Percentiles rank a stretch among this genome's conserved stretches.
phyloP scores from a whole-genome alignment of 2,797 vertebrate genomes.

The Melanotaenia nigrans region DNA sequence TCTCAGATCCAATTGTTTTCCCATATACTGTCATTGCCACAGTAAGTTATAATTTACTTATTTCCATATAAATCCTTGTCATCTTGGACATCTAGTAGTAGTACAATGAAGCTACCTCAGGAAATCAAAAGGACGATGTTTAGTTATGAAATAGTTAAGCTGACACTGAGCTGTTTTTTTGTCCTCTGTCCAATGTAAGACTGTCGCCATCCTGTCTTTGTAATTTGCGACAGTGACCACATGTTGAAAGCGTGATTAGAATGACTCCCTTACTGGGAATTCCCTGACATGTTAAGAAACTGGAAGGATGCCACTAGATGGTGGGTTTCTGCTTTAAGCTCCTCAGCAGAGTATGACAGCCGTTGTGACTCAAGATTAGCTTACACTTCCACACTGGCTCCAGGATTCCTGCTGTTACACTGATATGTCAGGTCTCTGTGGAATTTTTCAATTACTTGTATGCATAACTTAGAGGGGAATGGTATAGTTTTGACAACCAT shows the following conservation, averaged over 20 bases:
- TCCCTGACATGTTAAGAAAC: slow-evolving; percentile 33
- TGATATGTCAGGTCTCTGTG: slow-evolving; percentile 39
- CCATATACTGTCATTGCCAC: background rate
- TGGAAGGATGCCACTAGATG: slow-evolving; percentile 41
- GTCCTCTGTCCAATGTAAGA: slow-evolving; percentile 13
- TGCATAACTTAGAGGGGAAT: slow-evolving; percentile 2
- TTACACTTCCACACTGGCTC: slow-evolving; percentile 52
- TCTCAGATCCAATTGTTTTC: background rate
- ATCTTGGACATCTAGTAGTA: background rate
- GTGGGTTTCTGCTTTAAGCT: slow-evolving; percentile 33
- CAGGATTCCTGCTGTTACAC: slow-evolving; percentile 50
- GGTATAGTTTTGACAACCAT: slow-evolving; percentile 30
- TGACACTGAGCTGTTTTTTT: background rate
- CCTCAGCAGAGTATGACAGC: slow-evolving; percentile 46
- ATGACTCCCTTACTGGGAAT: slow-evolving; percentile 37
- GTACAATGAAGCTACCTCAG: background rate
- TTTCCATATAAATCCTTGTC: background rate
- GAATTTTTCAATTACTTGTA: slow-evolving; percentile 52
- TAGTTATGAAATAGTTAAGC: background rate
- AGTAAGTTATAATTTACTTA: background rate
- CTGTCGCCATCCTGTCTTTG: slow-evolving; percentile 21
- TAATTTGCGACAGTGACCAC: slow-evolving; percentile 36
- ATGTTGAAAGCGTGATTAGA: slow-evolving; percentile 19
- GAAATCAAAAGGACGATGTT: background rate
- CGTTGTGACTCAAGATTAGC: slow-evolving; percentile 59